Percentiles rank a stretch among this genome's conserved stretches.
Evolutionary conservation across 2,113 vertebrate genomes (phyloP).

Genomic region (Epinephelus cyanopodus): DNA sequence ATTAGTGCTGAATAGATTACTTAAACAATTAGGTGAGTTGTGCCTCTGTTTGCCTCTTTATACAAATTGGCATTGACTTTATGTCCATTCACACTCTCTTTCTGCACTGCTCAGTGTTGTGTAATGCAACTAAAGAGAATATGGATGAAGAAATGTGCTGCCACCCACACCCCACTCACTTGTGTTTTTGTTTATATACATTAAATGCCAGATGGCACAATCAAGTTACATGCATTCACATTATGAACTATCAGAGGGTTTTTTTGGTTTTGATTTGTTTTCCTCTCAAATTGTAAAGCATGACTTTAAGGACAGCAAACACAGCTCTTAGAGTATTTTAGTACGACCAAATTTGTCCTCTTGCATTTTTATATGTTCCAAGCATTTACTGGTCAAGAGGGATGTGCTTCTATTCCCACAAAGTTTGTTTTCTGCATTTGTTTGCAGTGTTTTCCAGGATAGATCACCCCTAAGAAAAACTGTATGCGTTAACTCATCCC

Average conservation of each 20-base stretch:
- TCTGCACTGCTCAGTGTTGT: background rate
- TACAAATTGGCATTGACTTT: background rate
- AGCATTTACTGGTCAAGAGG: background rate
- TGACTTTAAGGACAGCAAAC: background rate
- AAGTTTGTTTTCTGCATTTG: background rate
- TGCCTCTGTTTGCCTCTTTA: background rate
- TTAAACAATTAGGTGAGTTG: background rate
- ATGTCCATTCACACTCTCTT: background rate
- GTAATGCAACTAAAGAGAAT: background rate
- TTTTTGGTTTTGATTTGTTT: too few species aligned
- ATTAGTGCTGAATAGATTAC: background rate
- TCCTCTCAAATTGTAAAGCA: background rate
- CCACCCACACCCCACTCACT: background rate
- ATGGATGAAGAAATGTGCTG: background rate
- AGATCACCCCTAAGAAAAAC: too few species aligned
- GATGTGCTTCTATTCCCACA: background rate
- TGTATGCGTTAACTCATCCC: too few species aligned
- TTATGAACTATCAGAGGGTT: background rate
- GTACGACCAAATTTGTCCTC: background rate
- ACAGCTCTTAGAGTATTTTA: background rate
- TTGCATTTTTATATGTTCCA: background rate
- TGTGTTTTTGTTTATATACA: slow-evolving; percentile 7
- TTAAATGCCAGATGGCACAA: slow-evolving; percentile 27
- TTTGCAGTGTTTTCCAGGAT: too few species aligned
- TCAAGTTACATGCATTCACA: slow-evolving; percentile 4